A percentile compares a stretch with the other conserved stretches of the same genome.
phyloP scores from a whole-genome alignment of 1,140 invertebrate species.

The Hypothenemus hampei region DNA sequence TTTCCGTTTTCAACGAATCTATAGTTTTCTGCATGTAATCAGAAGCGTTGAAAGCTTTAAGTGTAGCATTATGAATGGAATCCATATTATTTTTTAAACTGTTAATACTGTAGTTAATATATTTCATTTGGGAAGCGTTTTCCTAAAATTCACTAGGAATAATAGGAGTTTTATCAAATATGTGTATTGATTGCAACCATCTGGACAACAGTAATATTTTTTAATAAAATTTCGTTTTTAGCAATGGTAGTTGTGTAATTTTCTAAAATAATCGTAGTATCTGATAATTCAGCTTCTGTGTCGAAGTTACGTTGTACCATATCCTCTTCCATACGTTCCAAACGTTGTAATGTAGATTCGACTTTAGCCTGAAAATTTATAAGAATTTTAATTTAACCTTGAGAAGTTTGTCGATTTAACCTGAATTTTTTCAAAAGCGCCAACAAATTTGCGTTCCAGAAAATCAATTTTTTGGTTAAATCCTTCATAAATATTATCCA shows the following conservation, averaged over 20 bases:
- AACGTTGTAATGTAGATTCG: conserved; percentile 29
- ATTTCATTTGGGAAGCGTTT: no score
- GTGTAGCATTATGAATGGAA: background rate
- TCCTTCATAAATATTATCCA: conserved; percentile 46
- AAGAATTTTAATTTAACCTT: background rate
- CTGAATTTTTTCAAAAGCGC: conserved; percentile 41
- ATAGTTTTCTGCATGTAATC: background rate
- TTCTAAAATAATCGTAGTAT: conserved; percentile 34
- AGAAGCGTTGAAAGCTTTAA: background rate
- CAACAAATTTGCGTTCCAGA: conserved; percentile 45
- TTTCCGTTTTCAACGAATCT: conserved; percentile 23
- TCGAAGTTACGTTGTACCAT: conserved; percentile 32
- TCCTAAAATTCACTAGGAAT: no score
- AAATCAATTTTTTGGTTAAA: conserved; percentile 43
- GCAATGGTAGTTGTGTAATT: conserved; percentile 32
- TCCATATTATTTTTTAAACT: background rate
- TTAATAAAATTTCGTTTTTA: background rate
- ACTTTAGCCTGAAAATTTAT: conserved; percentile 31
- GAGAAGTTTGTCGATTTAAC: conserved; percentile 25
- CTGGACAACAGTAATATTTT: no score
- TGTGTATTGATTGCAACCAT: no score
- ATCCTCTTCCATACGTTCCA: conserved; percentile 39
- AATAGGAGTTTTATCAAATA: no score
- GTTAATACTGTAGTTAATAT: background rate
- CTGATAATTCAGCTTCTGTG: conserved; percentile 37